These are phyloP conservation scores for Thera obeliscata DNA, from an alignment of 2,888 invertebrate species.

Conservation along the genomic window DNA sequence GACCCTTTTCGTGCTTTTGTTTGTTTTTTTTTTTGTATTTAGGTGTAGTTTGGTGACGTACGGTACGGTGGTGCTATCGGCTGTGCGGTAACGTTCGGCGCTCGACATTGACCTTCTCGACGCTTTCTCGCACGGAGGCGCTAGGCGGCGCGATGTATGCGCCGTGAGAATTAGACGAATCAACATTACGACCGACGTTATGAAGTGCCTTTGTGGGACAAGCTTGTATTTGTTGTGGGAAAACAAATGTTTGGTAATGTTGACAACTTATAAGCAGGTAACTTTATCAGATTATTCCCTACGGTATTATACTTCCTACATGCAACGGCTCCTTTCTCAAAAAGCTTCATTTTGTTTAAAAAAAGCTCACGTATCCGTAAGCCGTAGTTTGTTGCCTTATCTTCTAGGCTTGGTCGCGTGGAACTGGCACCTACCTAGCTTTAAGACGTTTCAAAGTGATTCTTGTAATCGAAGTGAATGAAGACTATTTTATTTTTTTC, in stretches of 20 bases:
- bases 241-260: constrained; percentile 1
- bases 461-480: too few relatives aligned
- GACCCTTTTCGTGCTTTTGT: too few relatives aligned
- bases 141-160: constrained; percentile 23
- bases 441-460: too few relatives aligned
- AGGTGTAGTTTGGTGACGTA: constrained; percentile 19
- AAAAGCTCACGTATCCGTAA: too few relatives aligned
- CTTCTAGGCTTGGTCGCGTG: too few relatives aligned
- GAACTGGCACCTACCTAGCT: too few relatives aligned
- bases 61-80: constrained; percentile 34
- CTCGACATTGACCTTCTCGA: constrained; percentile 51
- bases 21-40: neutral
- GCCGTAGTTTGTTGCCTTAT: too few relatives aligned
- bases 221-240: constrained; percentile 18
- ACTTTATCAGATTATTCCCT: neutral
- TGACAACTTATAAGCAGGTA: constrained; percentile 3
- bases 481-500: too few relatives aligned
- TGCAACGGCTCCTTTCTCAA: too few relatives aligned
- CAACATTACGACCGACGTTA: constrained; percentile 15
- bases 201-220: constrained; percentile 12
- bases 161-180: constrained; percentile 22
- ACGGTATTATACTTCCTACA: too few relatives aligned
- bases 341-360: too few relatives aligned
- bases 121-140: constrained; percentile 45
- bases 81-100: constrained; percentile 39